Base-by-base conservation (phyloP, 2,113 vertebrate species). In the Eurystomus gularis region DNA sequence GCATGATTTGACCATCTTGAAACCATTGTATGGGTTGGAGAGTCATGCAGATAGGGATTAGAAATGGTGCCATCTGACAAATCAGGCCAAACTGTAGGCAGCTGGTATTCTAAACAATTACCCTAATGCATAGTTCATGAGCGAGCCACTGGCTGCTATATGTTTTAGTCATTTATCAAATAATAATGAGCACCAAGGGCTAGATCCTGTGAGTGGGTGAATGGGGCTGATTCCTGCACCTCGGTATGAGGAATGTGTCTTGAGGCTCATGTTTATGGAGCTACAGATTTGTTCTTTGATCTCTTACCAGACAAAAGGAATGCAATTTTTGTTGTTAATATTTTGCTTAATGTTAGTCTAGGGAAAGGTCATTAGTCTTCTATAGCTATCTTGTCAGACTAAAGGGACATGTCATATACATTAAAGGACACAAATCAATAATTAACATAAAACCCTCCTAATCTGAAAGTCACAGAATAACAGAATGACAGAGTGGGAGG, bases 211-310 rank as follows among this genome's bases (percentile, higher is more conserved):
- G 85, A 82, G 54, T 61, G 86, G 64, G 48, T 17, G 10, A 66
- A 86, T 23, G 64, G 11, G 37, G 71, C 40, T 31, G 49, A 72
- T 73, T 92, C 52, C 72, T 78, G 65, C 76, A 92, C 76, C 76
- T 78, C 52, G 11, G 33, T 80, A 33, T 52, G 25, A 88, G 60
- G 80, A 95, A 92, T 75, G 52, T 90, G 76, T 86, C 72, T 84
- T 1, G 10, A 93, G 77, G 88, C 57, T 40, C 3, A 1, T 92
- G 72, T 92, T 96, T 92, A 65, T 78, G 57, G 80, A 95, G 83
- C 80, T 92, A 83, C 88, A 92, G 25, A 94, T 92, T 92, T 82
- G 42, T 94, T 88, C 92, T 88, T 94, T 95, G 82, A 92, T 96
- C 64, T 88, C 61, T 93, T 90, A 85, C 72, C 86, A 84, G 70